Evolutionary conservation across 2,113 vertebrate species (phyloP), one percentile per base, ranked within the genome.

Genomic region (Peromyscus californicus): DNA sequence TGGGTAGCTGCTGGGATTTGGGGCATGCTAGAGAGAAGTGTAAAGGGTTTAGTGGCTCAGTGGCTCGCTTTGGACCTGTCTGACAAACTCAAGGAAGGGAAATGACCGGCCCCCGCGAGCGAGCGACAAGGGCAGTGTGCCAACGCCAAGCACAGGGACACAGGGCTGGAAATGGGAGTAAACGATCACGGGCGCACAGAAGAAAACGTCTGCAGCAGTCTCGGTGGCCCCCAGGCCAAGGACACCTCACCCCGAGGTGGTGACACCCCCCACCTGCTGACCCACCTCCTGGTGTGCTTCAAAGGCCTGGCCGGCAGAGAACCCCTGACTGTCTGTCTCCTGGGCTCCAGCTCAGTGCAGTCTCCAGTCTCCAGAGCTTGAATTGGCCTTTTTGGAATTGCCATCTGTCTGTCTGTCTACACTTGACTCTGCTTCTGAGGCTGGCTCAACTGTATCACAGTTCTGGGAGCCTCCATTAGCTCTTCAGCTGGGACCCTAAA

Each of bases 111-210:
- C 42, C 85, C 75, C 54, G 13, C 54, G 84, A 95, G 89, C 11
- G 87, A 69, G 13, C 48, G 76, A 3, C 22, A 54, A 54, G 54
- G 54, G 86, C 3, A 7, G 5, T 7, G 22, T 48, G 45, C 39
- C 54, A 1, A 1, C 31, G 72, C 54, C 26, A 74, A n/a, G 36
- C 12, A n/a, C 36, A 84, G 76, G 42, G 26, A 88, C 22, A 12
- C 33, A 10, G 69, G 17, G 59, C 39, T 39, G 1, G 26, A 22
- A 19, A 21, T 10, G 80, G 48, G 36, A 36, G 65, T 51, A 69
- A 36, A 0, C 3, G 19, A 8, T 21, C 0, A 2, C 15, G 6
- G 26, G 33, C 15, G 4, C 39, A 74, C 10, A 69, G 26, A 19
- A 1, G 57, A 59, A 54, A 69, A 48, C 24, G 5, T 5, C 16